A percentile compares a stretch with the other conserved stretches of the same genome.
Evolutionary conservation across 37 sponge, comb jelly and placozoan genomes (phyloP).

Genomic region (Axinella damicornis): DNA sequence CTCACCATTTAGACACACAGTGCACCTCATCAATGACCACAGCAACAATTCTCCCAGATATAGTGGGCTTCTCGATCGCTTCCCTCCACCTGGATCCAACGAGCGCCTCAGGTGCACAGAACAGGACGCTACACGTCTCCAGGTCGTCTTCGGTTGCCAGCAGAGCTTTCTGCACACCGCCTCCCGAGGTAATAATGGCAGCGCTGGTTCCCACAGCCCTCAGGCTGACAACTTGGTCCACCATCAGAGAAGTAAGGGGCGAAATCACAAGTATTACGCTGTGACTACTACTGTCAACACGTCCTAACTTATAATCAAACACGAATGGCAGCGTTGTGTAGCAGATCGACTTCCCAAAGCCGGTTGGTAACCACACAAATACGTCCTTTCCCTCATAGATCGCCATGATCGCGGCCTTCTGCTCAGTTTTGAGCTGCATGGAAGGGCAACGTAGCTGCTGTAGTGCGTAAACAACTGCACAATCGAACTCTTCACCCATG

Average conservation of each 20-base stretch:
- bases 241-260: slow-evolving; percentile 57
- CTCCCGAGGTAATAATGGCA: slow-evolving; percentile 7
- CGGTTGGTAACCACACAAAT: slow-evolving; percentile 4
- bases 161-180: background rate
- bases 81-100: slow-evolving; percentile 17
- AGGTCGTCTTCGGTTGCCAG: slow-evolving; percentile 33
- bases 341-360: slow-evolving; percentile 19
- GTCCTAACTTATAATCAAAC: background rate
- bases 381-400: no score
- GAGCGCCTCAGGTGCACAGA: slow-evolving; percentile 24
- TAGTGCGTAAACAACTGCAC: no score
- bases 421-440: slow-evolving; percentile 12
- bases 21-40: slow-evolving; percentile 16
- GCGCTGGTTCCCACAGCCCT: slow-evolving; percentile 10
- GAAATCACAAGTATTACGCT: slow-evolving; percentile 21
- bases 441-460: background rate
- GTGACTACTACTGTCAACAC: no score
- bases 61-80: background rate
- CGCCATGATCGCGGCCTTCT: background rate
- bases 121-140: background rate
- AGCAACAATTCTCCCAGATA: slow-evolving; percentile 5
- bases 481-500: no score
- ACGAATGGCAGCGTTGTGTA: background rate
- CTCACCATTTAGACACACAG: slow-evolving; percentile 57
- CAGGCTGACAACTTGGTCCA: slow-evolving; percentile 44